phyloP scores from a whole-genome alignment of 2,113 vertebrate genomes.

The Tretioscincus oriximinensis region DNA sequence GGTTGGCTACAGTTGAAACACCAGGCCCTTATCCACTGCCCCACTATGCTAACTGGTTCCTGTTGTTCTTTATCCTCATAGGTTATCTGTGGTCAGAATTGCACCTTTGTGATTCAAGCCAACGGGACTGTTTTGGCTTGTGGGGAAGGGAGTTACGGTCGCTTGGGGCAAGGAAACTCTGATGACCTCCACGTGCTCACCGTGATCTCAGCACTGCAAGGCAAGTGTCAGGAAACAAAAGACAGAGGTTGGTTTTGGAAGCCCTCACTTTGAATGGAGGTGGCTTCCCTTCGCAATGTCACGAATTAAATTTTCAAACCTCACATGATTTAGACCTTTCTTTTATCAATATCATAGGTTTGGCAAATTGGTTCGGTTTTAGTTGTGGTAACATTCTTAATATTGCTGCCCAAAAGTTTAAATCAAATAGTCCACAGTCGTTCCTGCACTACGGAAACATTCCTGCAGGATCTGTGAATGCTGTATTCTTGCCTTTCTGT shows the following conservation, averaged over 20 bases:
- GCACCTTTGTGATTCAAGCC: slow-evolving; percentile 84
- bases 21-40: neutral
- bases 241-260: no score
- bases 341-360: neutral
- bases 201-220: slow-evolving; percentile 83
- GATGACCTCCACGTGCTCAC: slow-evolving; percentile 83
- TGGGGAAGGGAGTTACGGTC: slow-evolving; percentile 83
- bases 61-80: slow-evolving; percentile 40
- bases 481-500: no score
- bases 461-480: no score
- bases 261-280: neutral
- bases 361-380: neutral
- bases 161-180: slow-evolving; percentile 84
- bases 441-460: no score
- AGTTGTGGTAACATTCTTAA: neutral
- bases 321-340: no score
- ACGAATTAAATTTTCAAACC: neutral
- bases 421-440: no score
- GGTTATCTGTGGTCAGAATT: slow-evolving; percentile 85
- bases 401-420: neutral
- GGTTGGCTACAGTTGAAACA: no score
- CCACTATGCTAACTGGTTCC: neutral
- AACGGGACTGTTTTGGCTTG: slow-evolving; percentile 83
- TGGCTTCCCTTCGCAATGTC: no score
- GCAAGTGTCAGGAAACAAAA: slow-evolving; percentile 63